These are phyloP conservation scores for Synanthedon tipuliformis DNA, from an alignment of 2,888 invertebrate genomes.

Conservation along the genomic window DNA sequence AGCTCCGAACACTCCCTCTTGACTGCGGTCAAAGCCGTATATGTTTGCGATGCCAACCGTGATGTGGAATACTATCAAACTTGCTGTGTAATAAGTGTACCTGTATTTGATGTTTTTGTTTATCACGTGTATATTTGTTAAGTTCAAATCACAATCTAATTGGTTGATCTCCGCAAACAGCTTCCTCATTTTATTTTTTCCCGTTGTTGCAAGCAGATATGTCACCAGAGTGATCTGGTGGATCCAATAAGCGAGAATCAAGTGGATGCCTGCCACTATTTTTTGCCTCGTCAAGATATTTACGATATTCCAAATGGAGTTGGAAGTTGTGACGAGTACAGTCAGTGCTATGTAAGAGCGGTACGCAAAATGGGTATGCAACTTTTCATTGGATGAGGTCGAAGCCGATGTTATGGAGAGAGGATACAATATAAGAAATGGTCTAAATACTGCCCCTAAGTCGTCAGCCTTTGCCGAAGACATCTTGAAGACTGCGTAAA, in stretches of 20 bases:
- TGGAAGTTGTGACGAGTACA: not conserved
- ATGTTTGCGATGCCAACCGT: not conserved
- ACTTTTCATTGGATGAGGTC: not conserved
- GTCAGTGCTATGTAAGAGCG: not conserved
- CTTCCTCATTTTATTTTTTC: conserved; percentile 1
- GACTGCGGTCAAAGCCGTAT: not conserved
- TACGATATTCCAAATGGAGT: not conserved
- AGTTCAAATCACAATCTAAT: not conserved
- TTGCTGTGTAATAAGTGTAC: not conserved
- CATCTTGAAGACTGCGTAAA: too few species aligned
- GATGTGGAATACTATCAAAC: not conserved
- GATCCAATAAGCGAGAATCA: not conserved
- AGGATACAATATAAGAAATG: not conserved
- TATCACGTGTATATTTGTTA: not conserved
- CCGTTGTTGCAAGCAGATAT: not conserved
- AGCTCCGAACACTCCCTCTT: not conserved
- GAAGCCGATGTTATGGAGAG: not conserved
- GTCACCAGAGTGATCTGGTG: not conserved
- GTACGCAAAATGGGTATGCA: not conserved
- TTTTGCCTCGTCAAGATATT: not conserved
- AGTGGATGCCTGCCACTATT: not conserved
- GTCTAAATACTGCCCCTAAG: not conserved
- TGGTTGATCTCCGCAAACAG: conserved; percentile 1
- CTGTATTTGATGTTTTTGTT: not conserved
- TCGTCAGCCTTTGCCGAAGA: too few species aligned